Conservation (phyloP, 2,113 vertebrate species). For the Lanius ludovicianus region DNA sequence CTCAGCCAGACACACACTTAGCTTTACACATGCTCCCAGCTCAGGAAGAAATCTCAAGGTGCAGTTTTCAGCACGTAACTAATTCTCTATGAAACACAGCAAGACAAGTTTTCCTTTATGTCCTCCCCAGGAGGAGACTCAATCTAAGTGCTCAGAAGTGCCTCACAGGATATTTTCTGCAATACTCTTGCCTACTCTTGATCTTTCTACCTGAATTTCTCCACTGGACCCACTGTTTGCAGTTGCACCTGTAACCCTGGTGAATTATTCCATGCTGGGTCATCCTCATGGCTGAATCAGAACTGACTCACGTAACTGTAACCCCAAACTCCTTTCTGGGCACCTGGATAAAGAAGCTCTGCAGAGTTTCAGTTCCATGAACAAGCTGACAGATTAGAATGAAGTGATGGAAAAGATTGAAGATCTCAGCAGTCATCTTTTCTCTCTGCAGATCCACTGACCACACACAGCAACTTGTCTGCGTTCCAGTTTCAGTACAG, state of each 20-base stretch:
- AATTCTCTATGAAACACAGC: neutral
- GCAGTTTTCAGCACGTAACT: neutral
- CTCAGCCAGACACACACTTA: neutral
- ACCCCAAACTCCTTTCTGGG: neutral
- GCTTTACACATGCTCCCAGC: neutral
- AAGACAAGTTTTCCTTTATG: neutral
- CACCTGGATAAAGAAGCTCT: fast-evolving
- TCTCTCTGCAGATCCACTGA: neutral
- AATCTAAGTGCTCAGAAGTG: fast-evolving
- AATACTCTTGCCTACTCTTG: neutral
- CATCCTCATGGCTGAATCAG: neutral
- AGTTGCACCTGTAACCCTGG: neutral
- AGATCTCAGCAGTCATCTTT: neutral
- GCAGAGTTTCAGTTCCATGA: neutral
- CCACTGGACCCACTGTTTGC: neutral
- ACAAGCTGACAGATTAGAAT: neutral
- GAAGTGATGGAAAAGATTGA: neutral
- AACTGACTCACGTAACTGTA: fast-evolving
- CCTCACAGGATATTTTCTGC: neutral
- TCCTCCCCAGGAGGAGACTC: neutral
- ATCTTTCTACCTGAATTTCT: neutral
- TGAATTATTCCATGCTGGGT: neutral
- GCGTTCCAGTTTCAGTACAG: neutral
- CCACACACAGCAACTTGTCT: neutral
- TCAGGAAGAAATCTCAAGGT: neutral